These are phyloP conservation scores for Dryomyza anilis DNA, from an alignment of 2,888 invertebrate genomes.

Conservation along the genomic window DNA sequence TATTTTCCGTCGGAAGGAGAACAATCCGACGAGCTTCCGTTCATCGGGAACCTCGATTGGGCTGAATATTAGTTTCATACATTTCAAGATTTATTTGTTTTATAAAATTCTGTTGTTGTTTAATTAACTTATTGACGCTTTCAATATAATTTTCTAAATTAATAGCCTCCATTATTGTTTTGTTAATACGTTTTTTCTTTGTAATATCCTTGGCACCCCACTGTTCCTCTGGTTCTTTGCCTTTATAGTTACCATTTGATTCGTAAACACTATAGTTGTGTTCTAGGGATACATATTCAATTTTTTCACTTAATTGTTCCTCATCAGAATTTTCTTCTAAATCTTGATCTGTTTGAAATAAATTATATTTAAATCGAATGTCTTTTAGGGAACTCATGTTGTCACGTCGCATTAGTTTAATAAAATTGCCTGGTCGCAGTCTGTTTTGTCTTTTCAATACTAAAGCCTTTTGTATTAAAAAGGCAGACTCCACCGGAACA, in stretches of 20 bases:
- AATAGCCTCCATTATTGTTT: neutral
- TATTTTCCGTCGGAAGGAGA: no score
- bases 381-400: neutral
- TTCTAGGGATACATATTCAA: neutral
- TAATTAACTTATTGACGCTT: neutral
- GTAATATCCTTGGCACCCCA: neutral
- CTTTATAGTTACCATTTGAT: neutral
- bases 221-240: neutral
- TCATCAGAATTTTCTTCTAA: neutral
- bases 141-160: no score
- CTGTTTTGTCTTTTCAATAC: neutral
- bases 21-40: no score
- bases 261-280: neutral
- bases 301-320: neutral
- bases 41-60: neutral
- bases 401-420: neutral
- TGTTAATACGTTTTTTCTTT: neutral
- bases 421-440: neutral
- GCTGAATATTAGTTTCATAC: neutral
- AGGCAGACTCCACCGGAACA: neutral
- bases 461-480: neutral
- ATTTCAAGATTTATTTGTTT: neutral
- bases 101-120: neutral
- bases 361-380: neutral
- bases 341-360: neutral